Percentiles rank a stretch among this genome's conserved stretches.
Conservation (phyloP, 2,113 vertebrate species). For the Neodon shergylaensis region DNA sequence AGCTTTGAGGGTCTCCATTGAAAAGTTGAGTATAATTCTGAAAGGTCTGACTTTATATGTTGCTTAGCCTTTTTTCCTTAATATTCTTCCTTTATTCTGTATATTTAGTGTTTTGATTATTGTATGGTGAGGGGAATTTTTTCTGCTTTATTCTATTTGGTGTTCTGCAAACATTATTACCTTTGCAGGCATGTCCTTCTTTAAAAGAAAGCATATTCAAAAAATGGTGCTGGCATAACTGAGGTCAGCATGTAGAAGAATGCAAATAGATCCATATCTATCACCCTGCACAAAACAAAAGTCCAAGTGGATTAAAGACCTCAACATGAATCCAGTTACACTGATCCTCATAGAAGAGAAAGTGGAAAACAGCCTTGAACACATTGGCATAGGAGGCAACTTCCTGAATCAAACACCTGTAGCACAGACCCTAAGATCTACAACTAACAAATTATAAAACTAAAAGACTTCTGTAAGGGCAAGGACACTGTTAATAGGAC, state of each 20-base stretch:
- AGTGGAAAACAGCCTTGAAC: neutral
- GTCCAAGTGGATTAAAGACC: neutral
- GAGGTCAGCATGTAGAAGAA: neutral
- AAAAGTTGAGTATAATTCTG: neutral
- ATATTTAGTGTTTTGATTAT: neutral
- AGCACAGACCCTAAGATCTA: neutral
- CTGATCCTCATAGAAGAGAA: neutral
- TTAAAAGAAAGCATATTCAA: neutral
- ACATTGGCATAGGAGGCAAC: neutral
- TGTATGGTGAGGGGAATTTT: neutral
- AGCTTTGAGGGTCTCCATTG: neutral
- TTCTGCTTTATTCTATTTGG: neutral
- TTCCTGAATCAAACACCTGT: neutral
- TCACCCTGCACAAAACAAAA: neutral
- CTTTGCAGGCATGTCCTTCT: neutral
- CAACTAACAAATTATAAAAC: neutral
- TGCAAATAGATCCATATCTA: neutral
- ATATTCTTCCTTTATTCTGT: neutral
- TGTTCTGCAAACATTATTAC: neutral
- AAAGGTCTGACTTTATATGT: neutral
- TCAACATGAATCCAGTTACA: neutral
- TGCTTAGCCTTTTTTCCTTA: neutral
- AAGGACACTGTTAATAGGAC: neutral
- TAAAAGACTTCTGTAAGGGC: neutral
- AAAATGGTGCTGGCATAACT: neutral